Conservation (phyloP, 2,113 vertebrate species). For the Sceloporus undulatus region DNA sequence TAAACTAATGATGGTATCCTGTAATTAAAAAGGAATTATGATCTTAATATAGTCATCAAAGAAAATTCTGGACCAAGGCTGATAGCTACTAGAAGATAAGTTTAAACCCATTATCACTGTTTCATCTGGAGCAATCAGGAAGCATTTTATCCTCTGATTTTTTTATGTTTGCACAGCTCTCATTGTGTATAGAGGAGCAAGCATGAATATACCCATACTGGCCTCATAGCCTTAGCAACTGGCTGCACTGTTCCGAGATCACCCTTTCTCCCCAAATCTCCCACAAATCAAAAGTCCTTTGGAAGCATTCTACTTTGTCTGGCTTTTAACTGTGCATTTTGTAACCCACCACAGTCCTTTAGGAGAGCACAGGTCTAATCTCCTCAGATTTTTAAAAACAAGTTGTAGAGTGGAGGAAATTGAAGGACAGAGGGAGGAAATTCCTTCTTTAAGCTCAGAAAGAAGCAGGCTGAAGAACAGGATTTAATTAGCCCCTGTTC, state of each 20-base stretch:
- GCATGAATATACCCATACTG: not conserved
- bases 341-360: not conserved
- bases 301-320: not conserved
- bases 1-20: not conserved
- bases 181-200: not conserved
- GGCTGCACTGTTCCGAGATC: not conserved
- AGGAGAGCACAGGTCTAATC: too few species aligned
- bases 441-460: not conserved
- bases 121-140: not conserved
- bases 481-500: not conserved
- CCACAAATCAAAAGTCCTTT: not conserved
- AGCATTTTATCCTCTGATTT: not conserved
- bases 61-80: not conserved
- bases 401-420: not conserved
- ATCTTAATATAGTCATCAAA: not conserved
- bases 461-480: not conserved
- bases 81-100: not conserved
- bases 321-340: not conserved
- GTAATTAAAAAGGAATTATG: not conserved
- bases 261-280: not conserved
- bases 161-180: not conserved
- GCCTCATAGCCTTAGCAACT: not conserved
- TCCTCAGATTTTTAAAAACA: not conserved
- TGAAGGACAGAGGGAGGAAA: not conserved
- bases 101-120: not conserved